Evolutionary conservation across 2,113 vertebrate species (phyloP).

Genomic region (Laticauda laticaudata): DNA sequence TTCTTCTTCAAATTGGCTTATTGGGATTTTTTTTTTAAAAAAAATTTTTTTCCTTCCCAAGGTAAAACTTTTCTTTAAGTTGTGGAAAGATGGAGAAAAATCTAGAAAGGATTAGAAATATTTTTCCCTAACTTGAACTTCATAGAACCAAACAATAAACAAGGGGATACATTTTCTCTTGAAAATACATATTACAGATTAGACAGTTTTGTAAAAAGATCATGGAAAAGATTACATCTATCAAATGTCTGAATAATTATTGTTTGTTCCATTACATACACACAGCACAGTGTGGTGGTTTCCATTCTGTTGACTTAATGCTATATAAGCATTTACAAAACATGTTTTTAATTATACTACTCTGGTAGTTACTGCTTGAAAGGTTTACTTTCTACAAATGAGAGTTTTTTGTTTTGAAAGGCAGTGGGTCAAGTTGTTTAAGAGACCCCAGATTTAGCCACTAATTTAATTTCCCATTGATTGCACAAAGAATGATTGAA

Average conservation of each 20-base stretch:
- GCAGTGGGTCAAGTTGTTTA: slow-evolving; percentile 3
- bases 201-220: not conserved
- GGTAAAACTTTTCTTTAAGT: not conserved
- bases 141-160: not conserved
- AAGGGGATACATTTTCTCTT: not conserved
- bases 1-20: not conserved
- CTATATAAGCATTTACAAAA: slow-evolving; percentile 8
- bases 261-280: not conserved
- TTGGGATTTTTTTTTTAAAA: not conserved
- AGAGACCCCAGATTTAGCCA: not conserved
- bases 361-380: not conserved
- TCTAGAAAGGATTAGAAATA: not conserved
- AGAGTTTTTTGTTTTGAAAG: not conserved
- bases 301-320: slow-evolving; percentile 6
- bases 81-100: not conserved
- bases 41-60: not conserved
- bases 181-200: not conserved
- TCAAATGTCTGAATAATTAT: not conserved
- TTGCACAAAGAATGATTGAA: not conserved
- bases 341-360: not conserved
- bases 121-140: not conserved
- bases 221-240: not conserved
- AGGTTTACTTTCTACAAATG: slow-evolving; percentile 17
- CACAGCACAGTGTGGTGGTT: not conserved
- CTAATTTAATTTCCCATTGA: slow-evolving; percentile 21